These are phyloP conservation scores for Cyphomyrmex costatus DNA, from an alignment of 1,140 invertebrate species.

Conservation along the genomic window DNA sequence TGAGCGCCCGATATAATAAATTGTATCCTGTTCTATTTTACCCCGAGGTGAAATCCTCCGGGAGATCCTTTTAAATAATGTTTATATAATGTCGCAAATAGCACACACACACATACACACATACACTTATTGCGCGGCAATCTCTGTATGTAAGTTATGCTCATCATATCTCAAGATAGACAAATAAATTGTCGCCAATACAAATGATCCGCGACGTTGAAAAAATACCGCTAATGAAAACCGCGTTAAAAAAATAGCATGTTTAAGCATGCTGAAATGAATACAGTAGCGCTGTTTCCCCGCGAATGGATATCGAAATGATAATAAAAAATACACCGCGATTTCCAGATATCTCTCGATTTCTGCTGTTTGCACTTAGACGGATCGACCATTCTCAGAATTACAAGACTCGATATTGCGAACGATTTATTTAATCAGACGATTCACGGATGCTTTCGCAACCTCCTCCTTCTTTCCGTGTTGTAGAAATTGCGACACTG, in stretches of 20 bases:
- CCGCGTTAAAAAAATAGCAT: conserved; percentile 59
- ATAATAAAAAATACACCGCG: conserved; percentile 51
- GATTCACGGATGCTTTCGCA: neutral
- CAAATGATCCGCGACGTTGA: conserved; percentile 38
- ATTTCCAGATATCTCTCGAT: conserved; percentile 38
- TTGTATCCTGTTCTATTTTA: neutral
- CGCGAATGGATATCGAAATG: conserved; percentile 57
- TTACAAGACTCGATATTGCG: conserved; percentile 15
- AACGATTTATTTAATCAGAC: conserved; percentile 49
- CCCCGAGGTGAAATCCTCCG: neutral
- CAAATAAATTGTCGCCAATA: conserved; percentile 58
- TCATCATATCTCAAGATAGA: conserved; percentile 59
- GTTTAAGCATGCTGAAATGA: conserved; percentile 62
- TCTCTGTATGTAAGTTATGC: conserved; percentile 34
- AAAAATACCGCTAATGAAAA: conserved; percentile 60
- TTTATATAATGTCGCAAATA: conserved; percentile 25
- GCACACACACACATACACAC: neutral
- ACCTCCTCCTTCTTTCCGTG: neutral
- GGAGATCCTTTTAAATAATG: conserved; percentile 32
- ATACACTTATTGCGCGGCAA: neutral
- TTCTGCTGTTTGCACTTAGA: conserved; percentile 55
- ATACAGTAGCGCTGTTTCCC: conserved; percentile 52
- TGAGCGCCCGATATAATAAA: conserved; percentile 32
- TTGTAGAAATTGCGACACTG: neutral
- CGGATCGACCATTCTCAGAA: conserved; percentile 35